Evolutionary conservation across 2,113 vertebrate species (phyloP).

Genomic region (Brachyhypopomus gauderio): DNA sequence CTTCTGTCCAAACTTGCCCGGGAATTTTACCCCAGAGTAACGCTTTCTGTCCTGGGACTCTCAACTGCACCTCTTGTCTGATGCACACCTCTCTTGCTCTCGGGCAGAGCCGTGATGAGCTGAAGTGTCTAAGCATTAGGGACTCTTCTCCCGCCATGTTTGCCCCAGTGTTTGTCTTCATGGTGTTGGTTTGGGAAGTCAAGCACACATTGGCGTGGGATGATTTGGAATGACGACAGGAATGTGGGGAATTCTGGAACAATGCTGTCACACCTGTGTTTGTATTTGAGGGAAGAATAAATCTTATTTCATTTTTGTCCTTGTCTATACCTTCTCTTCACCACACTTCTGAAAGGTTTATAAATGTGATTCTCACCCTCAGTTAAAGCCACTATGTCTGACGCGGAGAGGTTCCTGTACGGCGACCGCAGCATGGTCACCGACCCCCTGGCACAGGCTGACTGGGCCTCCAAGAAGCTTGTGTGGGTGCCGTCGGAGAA

Average conservation of each 20-base stretch:
- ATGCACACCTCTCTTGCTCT: no score
- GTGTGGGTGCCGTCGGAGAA: constrained; percentile 80
- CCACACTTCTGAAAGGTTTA: no score
- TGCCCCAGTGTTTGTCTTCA: no score
- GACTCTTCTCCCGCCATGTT: no score
- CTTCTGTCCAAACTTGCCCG: constrained; percentile 68
- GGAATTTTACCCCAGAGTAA: constrained; percentile 63
- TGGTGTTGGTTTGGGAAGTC: not conserved
- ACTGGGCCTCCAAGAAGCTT: constrained; percentile 79
- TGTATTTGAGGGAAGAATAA: not conserved
- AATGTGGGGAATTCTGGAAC: constrained; percentile 62
- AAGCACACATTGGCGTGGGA: not conserved
- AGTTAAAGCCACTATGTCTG: constrained; percentile 70
- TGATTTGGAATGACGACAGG: constrained; percentile 24
- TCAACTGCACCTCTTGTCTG: no score
- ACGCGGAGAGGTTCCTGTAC: constrained; percentile 78
- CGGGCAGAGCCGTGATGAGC: no score
- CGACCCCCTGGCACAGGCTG: constrained; percentile 77
- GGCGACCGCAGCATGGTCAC: constrained; percentile 66
- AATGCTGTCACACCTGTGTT: not conserved
- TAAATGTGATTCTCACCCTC: no score
- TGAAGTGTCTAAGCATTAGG: not conserved
- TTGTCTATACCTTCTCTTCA: no score
- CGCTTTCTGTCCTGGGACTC: constrained; percentile 2
- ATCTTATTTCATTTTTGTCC: no score